A percentile compares a stretch with the other conserved stretches of the same genome.
Conservation (phyloP, 1,140 invertebrate species). For the Scaptomyza hsui region DNA sequence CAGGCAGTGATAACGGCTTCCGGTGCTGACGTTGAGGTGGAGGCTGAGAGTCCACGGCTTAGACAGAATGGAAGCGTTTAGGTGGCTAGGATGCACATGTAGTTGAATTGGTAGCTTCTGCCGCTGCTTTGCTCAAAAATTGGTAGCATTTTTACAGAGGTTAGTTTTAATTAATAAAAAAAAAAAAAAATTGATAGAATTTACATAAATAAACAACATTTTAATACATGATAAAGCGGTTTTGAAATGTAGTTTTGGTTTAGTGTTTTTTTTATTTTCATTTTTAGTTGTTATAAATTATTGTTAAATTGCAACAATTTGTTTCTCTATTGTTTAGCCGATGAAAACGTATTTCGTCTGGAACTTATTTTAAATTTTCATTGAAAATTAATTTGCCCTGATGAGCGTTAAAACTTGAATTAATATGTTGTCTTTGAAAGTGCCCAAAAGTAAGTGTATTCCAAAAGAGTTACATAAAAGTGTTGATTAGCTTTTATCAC, state of each 20-base stretch:
- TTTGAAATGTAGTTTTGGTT: conserved; percentile 45
- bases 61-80: conserved; percentile 23
- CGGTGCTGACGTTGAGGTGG: conserved; percentile 40
- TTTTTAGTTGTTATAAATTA: conserved; percentile 40
- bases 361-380: conserved; percentile 63
- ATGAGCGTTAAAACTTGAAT: conserved; percentile 54
- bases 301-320: conserved; percentile 66
- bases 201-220: conserved; percentile 48
- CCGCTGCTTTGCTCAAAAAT: conserved; percentile 37
- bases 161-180: conserved; percentile 50
- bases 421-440: conserved; percentile 63
- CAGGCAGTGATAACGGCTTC: conserved; percentile 62
- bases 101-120: conserved; percentile 26
- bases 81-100: neutral
- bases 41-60: conserved; percentile 21
- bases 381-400: conserved; percentile 50
- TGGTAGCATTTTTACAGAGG: conserved; percentile 47
- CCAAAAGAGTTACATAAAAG: conserved; percentile 71
- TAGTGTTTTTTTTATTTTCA: conserved; percentile 31
- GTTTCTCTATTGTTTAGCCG: conserved; percentile 60
- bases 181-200: conserved; percentile 24
- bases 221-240: conserved; percentile 31
- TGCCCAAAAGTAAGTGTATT: conserved; percentile 63
- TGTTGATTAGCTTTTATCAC: conserved; percentile 76
- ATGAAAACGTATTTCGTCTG: conserved; percentile 56